phyloP scores from a whole-genome alignment of 1,140 invertebrate species.

The Arion vulgaris region DNA sequence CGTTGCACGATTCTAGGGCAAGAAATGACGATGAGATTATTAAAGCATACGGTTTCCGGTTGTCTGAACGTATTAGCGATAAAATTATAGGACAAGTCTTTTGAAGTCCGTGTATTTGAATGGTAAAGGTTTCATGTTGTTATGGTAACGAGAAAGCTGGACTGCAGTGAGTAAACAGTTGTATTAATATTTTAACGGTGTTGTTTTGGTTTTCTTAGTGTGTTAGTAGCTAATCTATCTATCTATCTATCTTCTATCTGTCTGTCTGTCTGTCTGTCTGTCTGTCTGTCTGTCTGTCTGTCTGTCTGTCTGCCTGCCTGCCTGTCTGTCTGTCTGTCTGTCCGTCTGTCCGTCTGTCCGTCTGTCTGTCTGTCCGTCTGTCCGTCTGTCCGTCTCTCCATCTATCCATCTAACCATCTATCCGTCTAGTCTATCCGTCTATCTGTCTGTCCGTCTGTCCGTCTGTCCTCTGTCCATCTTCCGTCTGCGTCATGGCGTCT shows the following conservation, averaged over 20 bases:
- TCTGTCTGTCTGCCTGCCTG: conserved; percentile 4
- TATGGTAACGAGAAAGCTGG: background rate
- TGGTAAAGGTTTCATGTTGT: background rate
- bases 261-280: background rate
- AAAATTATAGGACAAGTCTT: background rate
- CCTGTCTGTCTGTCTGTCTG: conserved; percentile 27
- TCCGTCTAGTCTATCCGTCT: background rate
- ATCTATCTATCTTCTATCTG: background rate
- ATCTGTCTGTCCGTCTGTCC: background rate
- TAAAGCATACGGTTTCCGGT: background rate
- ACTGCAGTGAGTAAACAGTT: background rate
- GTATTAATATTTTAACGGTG: too few species aligned
- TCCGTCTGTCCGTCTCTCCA: conserved; percentile 20
- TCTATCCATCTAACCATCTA: conserved; percentile 4
- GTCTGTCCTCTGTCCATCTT: background rate
- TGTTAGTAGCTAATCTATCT: background rate
- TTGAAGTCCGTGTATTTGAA: background rate
- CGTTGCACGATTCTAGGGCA: background rate
- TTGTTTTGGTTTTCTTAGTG: too few species aligned
- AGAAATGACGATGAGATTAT: background rate
- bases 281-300: background rate
- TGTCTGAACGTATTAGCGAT: background rate
- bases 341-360: background rate
- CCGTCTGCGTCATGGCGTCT: conserved; percentile 21
- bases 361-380: conserved; percentile 21